phyloP scores from a whole-genome alignment of 1,140 invertebrate species.

The Cydia pomonella region DNA sequence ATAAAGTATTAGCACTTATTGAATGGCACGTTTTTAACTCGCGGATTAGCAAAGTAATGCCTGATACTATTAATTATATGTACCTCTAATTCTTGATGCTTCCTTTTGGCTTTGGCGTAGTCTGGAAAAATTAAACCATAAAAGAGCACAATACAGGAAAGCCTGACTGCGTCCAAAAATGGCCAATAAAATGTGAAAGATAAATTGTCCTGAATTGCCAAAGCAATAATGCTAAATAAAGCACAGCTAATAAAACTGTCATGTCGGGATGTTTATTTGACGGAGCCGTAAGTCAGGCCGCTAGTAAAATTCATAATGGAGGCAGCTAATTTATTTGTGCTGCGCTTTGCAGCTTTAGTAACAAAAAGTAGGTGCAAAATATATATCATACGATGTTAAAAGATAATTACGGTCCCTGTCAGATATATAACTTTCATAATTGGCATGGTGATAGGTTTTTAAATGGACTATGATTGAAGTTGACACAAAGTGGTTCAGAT shows the following conservation, averaged over 20 bases:
- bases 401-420: too few species aligned
- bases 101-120: not conserved
- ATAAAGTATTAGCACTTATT: too few species aligned
- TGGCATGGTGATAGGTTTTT: too few species aligned
- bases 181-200: conserved; percentile 13
- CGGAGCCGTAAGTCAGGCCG: conserved; percentile 15
- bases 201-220: conserved; percentile 23
- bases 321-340: conserved; percentile 27
- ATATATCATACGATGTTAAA: too few species aligned
- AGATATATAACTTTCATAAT: too few species aligned
- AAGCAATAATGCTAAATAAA: conserved; percentile 31
- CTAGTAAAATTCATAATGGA: conserved; percentile 32
- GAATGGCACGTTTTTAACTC: too few species aligned
- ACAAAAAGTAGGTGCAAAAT: not conserved
- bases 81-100: not conserved
- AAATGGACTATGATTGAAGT: too few species aligned
- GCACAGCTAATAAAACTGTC: conserved; percentile 31
- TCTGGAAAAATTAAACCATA: not conserved
- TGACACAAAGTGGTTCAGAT: too few species aligned
- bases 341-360: conserved; percentile 7
- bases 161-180: not conserved
- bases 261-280: conserved; percentile 31
- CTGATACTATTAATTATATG: too few species aligned
- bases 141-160: not conserved
- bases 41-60: too few species aligned